Conservation (phyloP, 1,140 invertebrate species). For the Hypothenemus hampei region DNA sequence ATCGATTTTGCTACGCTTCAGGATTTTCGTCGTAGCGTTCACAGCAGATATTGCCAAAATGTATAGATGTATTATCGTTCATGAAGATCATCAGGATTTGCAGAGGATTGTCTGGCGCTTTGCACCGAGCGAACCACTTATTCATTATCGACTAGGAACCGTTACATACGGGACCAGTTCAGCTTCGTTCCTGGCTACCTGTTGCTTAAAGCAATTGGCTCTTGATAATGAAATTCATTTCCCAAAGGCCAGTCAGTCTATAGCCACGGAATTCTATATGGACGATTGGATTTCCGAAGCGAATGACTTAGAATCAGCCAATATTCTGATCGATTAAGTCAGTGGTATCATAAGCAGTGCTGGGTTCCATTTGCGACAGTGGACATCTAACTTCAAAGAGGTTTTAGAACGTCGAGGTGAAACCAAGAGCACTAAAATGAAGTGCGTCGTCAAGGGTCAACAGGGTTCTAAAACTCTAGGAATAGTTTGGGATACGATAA, state of each 20-base stretch:
- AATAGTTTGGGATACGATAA: slow-evolving; percentile 7
- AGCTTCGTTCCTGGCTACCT: slow-evolving; percentile 35
- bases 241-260: slow-evolving; percentile 22
- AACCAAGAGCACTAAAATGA: background rate
- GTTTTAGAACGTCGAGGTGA: background rate
- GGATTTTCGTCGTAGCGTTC: slow-evolving; percentile 34
- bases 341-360: slow-evolving; percentile 4
- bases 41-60: slow-evolving; percentile 42
- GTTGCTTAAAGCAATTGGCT: slow-evolving; percentile 30
- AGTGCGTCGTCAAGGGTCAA: slow-evolving; percentile 1
- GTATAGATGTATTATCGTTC: slow-evolving; percentile 42
- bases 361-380: slow-evolving; percentile 44
- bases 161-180: slow-evolving; percentile 36
- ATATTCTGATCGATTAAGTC: slow-evolving; percentile 14
- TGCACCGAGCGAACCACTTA: background rate
- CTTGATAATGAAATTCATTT: slow-evolving; percentile 17
- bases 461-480: slow-evolving; percentile 23
- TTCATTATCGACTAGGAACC: slow-evolving; percentile 31
- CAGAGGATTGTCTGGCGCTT: slow-evolving; percentile 47
- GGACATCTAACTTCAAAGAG: slow-evolving; percentile 35
- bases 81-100: slow-evolving; percentile 35
- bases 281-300: slow-evolving; percentile 43
- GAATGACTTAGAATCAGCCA: slow-evolving; percentile 22
- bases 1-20: slow-evolving; percentile 35
- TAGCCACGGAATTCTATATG: slow-evolving; percentile 39